Evolutionary conservation across 2,113 vertebrate genomes (phyloP), one percentile per base, ranked within the genome.

Genomic region (Laterallus jamaicensis): DNA sequence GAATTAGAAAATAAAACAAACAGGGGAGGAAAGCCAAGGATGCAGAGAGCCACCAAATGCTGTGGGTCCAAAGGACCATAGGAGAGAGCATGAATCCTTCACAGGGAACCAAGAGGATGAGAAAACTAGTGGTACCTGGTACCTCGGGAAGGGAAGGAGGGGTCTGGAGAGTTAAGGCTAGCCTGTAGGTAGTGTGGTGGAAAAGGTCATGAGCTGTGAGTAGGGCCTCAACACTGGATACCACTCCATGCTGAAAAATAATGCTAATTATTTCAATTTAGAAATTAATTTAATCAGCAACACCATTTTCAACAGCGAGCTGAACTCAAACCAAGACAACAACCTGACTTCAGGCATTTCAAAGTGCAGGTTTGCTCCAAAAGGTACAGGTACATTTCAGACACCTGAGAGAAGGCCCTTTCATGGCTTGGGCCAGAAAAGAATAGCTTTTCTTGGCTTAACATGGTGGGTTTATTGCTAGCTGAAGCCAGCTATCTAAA

Each of bases 11-110:
- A 29, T 26, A 71, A 87, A 40, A 52, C 24, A 52, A 1, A 31
- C 0, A 0, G 10, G 22, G 17, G 28, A 82, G 52, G 29, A 40
- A 68, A 60, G 35, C 1, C 4, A 1, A 6, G 39, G 21, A 39
- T 60, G 58, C 47, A 64, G 21, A 15, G 44, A 79, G 82, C 35
- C 82, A 25, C 4, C n/a, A 88, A 67, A 35, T 9, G 55, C 24
- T 54, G 26, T 7, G 12, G 39, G 50, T 54, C 42, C 37, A 37
- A 76, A 56, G 55, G 67, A 83, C 32, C 29, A 80, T 10, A 35
- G 40, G 5, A 49, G 14, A 68, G 5, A 13, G 8, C 0, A 2
- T 14, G 25, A 82, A 22, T 56, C 54, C 64, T 64, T 56, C 59
- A 42, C 0, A 60, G 52, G 19, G 42, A 63, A 32, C 10, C 14